These are phyloP conservation scores for Halcyon leucocephala DNA, from an alignment of 2,797 vertebrate species.

Conservation along the genomic window DNA sequence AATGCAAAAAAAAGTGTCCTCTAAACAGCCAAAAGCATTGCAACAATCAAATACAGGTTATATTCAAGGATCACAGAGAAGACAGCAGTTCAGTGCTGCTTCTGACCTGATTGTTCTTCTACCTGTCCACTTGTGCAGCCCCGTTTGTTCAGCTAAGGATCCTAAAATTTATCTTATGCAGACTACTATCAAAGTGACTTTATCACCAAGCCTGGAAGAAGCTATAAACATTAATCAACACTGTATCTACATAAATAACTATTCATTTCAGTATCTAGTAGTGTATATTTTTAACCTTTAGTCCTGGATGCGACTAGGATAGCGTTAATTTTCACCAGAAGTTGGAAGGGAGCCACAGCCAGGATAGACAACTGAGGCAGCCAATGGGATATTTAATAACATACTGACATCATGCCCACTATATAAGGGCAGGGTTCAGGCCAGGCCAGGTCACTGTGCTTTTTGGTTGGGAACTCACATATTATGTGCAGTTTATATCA, in stretches of 20 bases:
- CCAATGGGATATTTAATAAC: no score
- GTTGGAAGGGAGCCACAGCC: no score
- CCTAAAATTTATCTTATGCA: not conserved
- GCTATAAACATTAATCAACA: not conserved
- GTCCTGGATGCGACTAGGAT: no score
- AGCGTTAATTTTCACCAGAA: no score
- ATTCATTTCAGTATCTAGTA: not conserved
- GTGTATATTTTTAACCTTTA: not conserved
- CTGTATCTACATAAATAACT: not conserved
- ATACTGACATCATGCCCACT: no score
- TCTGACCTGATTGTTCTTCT: not conserved
- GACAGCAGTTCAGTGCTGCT: not conserved
- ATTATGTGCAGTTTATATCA: no score
- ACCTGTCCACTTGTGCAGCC: not conserved
- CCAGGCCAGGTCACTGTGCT: no score
- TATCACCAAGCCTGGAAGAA: not conserved
- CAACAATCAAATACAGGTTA: not conserved
- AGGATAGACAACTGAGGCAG: no score
- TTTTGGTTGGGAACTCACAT: no score
- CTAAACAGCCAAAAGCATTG: not conserved
- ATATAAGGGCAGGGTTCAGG: no score
- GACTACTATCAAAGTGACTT: not conserved
- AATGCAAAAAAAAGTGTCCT: not conserved
- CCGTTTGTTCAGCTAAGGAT: not conserved
- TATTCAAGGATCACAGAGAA: not conserved